These are phyloP conservation scores for Gambusia yucatana DNA, from an alignment of 2,797 vertebrate genomes.

Conservation along the genomic window DNA sequence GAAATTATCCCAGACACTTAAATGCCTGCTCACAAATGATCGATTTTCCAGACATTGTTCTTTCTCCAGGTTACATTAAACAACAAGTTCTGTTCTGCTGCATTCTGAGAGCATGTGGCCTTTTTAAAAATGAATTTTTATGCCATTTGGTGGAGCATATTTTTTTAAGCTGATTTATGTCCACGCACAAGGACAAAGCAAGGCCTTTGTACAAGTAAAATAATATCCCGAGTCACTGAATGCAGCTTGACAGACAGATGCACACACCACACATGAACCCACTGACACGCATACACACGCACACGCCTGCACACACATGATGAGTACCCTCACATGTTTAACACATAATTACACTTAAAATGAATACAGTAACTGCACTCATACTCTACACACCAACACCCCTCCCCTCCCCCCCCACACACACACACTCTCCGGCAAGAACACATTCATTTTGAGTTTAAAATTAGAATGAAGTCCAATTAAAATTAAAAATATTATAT, in stretches of 20 bases:
- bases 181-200: constrained; percentile 47
- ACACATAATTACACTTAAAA: constrained; percentile 3
- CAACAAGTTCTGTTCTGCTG: constrained; percentile 2
- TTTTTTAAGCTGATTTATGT: constrained; percentile 51
- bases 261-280: constrained; percentile 9
- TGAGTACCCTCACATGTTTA: constrained; percentile 13
- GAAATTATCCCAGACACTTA: constrained; percentile 39
- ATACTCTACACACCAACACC: neutral
- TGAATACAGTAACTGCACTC: neutral
- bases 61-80: constrained; percentile 25
- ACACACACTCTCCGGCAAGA: constrained; percentile 13
- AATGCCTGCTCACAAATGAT: constrained; percentile 35
- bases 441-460: neutral
- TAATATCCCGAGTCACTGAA: constrained; percentile 25
- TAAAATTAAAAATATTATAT: neutral
- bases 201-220: constrained; percentile 33
- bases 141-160: constrained; percentile 10
- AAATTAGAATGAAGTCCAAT: neutral
- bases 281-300: constrained; percentile 12
- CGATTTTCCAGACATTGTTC: constrained; percentile 37
- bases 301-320: constrained; percentile 2
- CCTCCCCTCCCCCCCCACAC: neutral
- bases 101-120: neutral
- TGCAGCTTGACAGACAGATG: constrained; percentile 14
- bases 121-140: constrained; percentile 11